Percentiles rank a stretch among this genome's conserved stretches.
These are phyloP conservation scores for Lysiphlebus fabarum DNA, from an alignment of 1,140 invertebrate genomes.

Conservation along the genomic window DNA sequence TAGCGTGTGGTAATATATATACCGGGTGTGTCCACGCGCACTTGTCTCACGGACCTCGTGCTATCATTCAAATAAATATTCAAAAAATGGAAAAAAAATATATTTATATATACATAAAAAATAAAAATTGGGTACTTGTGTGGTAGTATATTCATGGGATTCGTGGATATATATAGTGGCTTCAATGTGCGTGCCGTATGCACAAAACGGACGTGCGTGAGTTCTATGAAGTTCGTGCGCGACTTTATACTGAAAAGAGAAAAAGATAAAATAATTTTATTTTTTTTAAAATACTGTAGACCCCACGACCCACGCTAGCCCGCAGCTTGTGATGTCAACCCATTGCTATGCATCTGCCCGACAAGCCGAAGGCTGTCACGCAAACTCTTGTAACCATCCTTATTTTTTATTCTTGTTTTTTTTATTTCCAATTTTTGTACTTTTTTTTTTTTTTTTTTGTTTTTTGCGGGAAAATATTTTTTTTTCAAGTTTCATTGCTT, in stretches of 20 bases:
- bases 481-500: background rate
- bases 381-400: constrained; percentile 24
- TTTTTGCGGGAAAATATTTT: constrained; percentile 11
- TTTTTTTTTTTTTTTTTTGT: background rate
- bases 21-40: constrained; percentile 16
- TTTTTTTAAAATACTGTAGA: background rate
- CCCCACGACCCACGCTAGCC: constrained; percentile 25
- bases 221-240: constrained; percentile 11
- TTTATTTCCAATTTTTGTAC: background rate
- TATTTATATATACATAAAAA: too few species aligned
- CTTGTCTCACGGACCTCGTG: constrained; percentile 14
- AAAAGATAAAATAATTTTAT: background rate
- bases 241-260: constrained; percentile 6
- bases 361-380: constrained; percentile 37
- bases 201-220: constrained; percentile 17
- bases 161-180: too few species aligned
- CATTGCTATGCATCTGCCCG: constrained; percentile 39
- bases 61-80: constrained; percentile 14
- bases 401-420: background rate
- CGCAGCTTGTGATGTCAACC: constrained; percentile 42
- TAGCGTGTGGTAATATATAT: background rate
- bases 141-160: too few species aligned
- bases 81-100: background rate
- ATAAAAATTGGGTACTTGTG: background rate
- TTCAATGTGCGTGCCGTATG: constrained; percentile 27